Conservation (phyloP, 1,140 invertebrate species). For the Ceratosolen fusciceps region DNA sequence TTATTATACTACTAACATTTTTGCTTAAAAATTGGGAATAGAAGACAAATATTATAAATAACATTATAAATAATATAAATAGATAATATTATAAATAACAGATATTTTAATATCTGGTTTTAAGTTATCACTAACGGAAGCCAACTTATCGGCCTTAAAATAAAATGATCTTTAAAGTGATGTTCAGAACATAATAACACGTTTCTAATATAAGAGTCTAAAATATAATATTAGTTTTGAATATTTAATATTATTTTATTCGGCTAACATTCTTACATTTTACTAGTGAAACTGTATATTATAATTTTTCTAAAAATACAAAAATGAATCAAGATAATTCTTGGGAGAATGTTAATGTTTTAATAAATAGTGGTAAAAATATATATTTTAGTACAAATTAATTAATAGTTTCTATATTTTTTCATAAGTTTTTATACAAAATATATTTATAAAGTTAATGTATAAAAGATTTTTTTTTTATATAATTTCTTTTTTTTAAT, state of each 20-base stretch:
- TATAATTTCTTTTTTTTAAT: background rate
- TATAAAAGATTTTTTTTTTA: too few relatives aligned
- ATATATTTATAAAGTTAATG: background rate
- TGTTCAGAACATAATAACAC: background rate
- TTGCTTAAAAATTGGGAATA: background rate
- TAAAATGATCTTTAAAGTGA: background rate
- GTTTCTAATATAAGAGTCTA: background rate
- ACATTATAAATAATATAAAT: too few relatives aligned
- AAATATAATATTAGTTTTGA: background rate
- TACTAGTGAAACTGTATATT: background rate
- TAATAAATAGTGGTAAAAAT: background rate
- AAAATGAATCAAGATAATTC: conserved; percentile 7
- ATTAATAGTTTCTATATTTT: background rate
- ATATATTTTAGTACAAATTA: background rate
- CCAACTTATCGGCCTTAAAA: background rate
- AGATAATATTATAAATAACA: too few relatives aligned
- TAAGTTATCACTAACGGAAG: background rate
- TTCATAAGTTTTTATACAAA: background rate
- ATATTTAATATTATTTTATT: background rate
- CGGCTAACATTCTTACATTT: background rate
- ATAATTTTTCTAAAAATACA: background rate
- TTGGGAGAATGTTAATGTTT: background rate
- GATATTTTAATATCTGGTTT: background rate
- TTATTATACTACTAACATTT: too few relatives aligned
- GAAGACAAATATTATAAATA: background rate